Evolutionary conservation across 2,888 invertebrate species (phyloP).

Genomic region (Salticus scenicus): DNA sequence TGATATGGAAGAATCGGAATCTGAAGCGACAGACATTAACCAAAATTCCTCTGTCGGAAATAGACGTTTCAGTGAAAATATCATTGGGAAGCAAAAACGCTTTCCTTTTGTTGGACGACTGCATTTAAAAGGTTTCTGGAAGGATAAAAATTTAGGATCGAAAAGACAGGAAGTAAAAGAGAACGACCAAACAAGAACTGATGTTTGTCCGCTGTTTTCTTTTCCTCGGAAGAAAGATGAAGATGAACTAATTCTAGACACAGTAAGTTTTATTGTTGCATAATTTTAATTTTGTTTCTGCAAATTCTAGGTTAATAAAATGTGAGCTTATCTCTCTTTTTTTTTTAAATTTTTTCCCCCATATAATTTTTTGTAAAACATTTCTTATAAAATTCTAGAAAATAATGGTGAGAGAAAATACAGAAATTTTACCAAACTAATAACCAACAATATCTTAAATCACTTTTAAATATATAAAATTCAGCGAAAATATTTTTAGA

Average conservation of each 20-base stretch:
- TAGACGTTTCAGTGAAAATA: conserved; percentile 50
- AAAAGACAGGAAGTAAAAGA: conserved; percentile 44
- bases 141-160: conserved; percentile 10
- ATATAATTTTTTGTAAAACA: no score
- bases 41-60: neutral
- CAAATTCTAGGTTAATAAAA: no score
- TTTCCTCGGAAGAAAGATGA: conserved; percentile 47
- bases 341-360: no score
- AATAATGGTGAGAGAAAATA: no score
- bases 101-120: conserved; percentile 26
- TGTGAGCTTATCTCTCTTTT: no score
- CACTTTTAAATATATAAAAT: no score
- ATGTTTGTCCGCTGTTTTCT: conserved; percentile 52
- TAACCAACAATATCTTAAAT: no score
- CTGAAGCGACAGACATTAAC: neutral
- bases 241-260: conserved; percentile 55
- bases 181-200: conserved; percentile 33
- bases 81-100: conserved; percentile 33
- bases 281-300: no score
- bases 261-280: conserved; percentile 35
- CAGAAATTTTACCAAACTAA: no score
- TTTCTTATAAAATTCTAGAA: no score
- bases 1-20: conserved; percentile 24
- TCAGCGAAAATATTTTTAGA: no score
- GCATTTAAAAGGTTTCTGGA: conserved; percentile 41